Percentiles rank a stretch among this genome's conserved stretches.
phyloP scores from a whole-genome alignment of 2,797 vertebrate species.

The Ispidina lecontei region DNA sequence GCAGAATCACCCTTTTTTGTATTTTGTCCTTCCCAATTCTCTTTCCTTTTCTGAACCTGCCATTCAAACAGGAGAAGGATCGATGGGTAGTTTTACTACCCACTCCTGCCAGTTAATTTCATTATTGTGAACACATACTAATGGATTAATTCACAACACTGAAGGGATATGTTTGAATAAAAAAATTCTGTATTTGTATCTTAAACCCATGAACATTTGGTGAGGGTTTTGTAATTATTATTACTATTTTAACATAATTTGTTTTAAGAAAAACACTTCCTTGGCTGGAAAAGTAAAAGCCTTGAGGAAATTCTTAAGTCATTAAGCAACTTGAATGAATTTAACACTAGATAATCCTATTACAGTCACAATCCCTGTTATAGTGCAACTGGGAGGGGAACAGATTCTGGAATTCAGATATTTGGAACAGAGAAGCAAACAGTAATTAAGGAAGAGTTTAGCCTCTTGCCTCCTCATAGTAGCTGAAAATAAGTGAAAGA shows the following conservation, averaged over 20 bases:
- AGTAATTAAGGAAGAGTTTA: background rate
- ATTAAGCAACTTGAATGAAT: background rate
- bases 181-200: background rate
- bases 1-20: background rate
- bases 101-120: background rate
- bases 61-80: background rate
- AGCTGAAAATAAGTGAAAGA: background rate
- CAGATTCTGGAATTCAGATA: background rate
- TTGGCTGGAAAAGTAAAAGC: background rate
- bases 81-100: background rate
- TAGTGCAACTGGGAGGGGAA: background rate
- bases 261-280: background rate
- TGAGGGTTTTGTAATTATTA: background rate
- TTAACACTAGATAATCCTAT: background rate
- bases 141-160: background rate
- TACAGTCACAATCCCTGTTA: background rate
- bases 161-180: background rate
- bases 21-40: background rate
- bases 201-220: background rate
- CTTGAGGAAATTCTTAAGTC: background rate
- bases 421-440: background rate
- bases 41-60: background rate
- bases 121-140: background rate
- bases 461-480: background rate
- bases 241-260: background rate